These are phyloP conservation scores for Takifugu rubripes DNA, from an alignment of 2,797 vertebrate species.

Conservation along the genomic window DNA sequence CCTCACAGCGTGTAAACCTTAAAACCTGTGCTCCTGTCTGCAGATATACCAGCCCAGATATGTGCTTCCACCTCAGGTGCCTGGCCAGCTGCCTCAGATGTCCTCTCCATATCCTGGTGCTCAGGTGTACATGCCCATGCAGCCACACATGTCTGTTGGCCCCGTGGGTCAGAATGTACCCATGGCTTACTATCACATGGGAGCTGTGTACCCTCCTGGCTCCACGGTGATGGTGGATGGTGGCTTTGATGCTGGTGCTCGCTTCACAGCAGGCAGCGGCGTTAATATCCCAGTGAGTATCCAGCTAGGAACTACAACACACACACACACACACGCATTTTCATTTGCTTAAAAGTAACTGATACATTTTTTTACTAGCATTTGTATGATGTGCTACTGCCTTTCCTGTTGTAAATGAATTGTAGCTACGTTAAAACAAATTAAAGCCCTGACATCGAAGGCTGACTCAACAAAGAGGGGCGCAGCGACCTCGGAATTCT, in stretches of 20 bases:
- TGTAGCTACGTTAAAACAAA: no score
- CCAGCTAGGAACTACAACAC: background rate
- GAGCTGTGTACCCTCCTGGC: conserved; percentile 84
- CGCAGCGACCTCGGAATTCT: no score
- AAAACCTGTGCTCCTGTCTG: conserved; percentile 8
- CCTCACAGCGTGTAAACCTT: no score
- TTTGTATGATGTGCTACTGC: no score
- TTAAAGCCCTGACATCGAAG: no score
- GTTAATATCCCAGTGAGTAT: conserved; percentile 89
- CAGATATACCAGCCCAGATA: conserved; percentile 96
- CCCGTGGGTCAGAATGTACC: conserved; percentile 86
- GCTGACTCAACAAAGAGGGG: no score
- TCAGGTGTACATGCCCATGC: conserved; percentile 90
- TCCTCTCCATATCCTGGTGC: conserved; percentile 86
- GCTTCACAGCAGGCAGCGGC: conserved; percentile 82
- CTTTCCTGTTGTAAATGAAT: no score
- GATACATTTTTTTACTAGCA: no score
- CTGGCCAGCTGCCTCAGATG: conserved; percentile 85
- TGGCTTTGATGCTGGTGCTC: conserved; percentile 87
- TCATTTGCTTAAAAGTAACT: no score
- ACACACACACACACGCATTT: no score
- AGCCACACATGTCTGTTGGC: conserved; percentile 83
- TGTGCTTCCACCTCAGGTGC: conserved; percentile 85
- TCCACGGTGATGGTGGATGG: conserved; percentile 89
- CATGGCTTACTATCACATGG: conserved; percentile 93